These are phyloP conservation scores for Gymnoscopelus braueri DNA, from an alignment of 2,797 vertebrate species.

Conservation along the genomic window DNA sequence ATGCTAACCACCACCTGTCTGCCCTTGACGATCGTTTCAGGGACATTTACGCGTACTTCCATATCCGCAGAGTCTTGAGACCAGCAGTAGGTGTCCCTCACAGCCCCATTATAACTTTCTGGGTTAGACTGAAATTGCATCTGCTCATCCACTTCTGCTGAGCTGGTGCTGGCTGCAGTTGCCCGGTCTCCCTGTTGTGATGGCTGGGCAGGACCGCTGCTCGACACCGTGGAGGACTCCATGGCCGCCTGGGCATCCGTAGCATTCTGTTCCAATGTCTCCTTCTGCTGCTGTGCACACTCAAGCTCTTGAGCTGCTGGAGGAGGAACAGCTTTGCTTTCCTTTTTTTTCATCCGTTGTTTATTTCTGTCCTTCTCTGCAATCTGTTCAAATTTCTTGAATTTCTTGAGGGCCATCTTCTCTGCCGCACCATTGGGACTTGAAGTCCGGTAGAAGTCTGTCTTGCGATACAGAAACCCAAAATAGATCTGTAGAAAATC, in stretches of 20 bases:
- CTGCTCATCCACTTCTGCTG: constrained; percentile 74
- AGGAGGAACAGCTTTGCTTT: constrained; percentile 28
- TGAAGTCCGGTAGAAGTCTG: constrained; percentile 93
- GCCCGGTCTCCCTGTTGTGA: constrained; percentile 37
- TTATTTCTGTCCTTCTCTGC: constrained; percentile 62
- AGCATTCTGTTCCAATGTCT: constrained; percentile 42
- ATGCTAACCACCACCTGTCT: constrained; percentile 90
- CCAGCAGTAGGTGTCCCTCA: constrained; percentile 93
- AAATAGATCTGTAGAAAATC: constrained; percentile 93
- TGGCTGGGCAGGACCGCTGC: constrained; percentile 16
- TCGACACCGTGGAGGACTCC: constrained; percentile 12
- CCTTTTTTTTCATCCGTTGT: constrained; percentile 39
- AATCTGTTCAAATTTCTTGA: constrained; percentile 88
- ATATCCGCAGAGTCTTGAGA: constrained; percentile 95
- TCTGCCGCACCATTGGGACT: constrained; percentile 87
- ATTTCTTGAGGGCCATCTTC: constrained; percentile 91
- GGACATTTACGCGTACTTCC: constrained; percentile 92
- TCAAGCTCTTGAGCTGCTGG: constrained; percentile 76
- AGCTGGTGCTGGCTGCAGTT: constrained; percentile 21
- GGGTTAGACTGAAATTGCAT: constrained; percentile 85
- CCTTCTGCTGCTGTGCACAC: constrained; percentile 46
- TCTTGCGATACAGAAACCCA: constrained; percentile 96
- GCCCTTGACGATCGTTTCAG: constrained; percentile 88
- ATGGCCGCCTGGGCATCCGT: neutral
- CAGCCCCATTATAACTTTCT: constrained; percentile 95